Percentiles rank a stretch among this genome's conserved stretches.
These are phyloP conservation scores for Eurytoma adleriae DNA, from an alignment of 2,888 invertebrate genomes.

Conservation along the genomic window DNA sequence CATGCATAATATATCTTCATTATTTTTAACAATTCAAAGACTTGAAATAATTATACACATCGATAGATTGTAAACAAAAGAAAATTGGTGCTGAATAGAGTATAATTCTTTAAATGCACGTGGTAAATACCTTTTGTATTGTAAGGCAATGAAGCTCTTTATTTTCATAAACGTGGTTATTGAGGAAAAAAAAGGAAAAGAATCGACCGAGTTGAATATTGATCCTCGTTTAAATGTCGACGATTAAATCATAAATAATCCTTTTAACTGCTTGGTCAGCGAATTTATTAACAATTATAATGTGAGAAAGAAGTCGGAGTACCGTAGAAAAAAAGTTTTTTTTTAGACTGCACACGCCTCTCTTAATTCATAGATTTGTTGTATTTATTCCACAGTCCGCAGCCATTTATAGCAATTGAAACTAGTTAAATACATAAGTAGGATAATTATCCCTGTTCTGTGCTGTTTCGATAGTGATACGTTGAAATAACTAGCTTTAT, in stretches of 20 bases:
- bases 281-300: slow-evolving; percentile 29
- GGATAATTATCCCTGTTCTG: too few relatives aligned
- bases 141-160: neutral
- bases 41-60: neutral
- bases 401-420: neutral
- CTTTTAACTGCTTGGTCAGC: slow-evolving; percentile 19
- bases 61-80: neutral
- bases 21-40: neutral
- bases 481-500: too few relatives aligned
- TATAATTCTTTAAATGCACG: neutral
- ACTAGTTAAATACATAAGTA: too few relatives aligned
- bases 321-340: slow-evolving; percentile 5
- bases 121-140: neutral
- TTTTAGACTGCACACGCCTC: slow-evolving; percentile 17
- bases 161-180: slow-evolving; percentile 20
- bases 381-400: neutral
- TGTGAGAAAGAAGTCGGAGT: slow-evolving; percentile 8
- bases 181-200: slow-evolving; percentile 17
- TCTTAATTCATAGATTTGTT: neutral
- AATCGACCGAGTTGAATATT: slow-evolving; percentile 26
- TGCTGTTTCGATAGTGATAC: too few relatives aligned
- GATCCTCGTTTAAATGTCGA: neutral
- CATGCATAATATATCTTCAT: too few relatives aligned
- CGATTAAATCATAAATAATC: slow-evolving; percentile 11
- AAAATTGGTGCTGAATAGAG: neutral